Evolutionary conservation across 1,140 invertebrate genomes (phyloP).

Genomic region (Zaprionus tsacasi): DNA sequence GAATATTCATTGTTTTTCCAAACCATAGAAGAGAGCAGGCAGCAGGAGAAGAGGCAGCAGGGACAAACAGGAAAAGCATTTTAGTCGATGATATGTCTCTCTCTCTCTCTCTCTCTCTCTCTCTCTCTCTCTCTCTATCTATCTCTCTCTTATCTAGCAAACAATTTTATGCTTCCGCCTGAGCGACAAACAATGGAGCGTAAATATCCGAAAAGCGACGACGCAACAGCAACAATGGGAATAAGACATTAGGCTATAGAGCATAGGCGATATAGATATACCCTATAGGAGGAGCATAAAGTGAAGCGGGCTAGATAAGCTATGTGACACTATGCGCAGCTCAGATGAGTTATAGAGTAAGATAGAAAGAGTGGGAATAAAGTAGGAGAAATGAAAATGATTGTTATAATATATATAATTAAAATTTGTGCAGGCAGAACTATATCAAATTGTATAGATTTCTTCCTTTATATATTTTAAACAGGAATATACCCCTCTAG

Average conservation of each 20-base stretch:
- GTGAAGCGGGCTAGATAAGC: neutral
- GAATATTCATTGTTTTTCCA: constrained; percentile 50
- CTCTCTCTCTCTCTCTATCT: neutral
- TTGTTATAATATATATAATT: no score
- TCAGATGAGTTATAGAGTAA: neutral
- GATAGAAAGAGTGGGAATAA: neutral
- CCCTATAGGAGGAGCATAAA: neutral
- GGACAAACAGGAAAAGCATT: constrained; percentile 60
- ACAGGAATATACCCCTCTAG: neutral
- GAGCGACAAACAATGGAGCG: constrained; percentile 82
- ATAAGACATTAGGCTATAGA: constrained; percentile 37
- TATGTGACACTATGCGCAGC: neutral
- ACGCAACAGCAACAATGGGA: constrained; percentile 56
- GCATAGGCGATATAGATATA: constrained; percentile 1
- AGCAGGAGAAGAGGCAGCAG: constrained; percentile 11
- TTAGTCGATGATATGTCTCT: constrained; percentile 74
- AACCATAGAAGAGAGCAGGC: neutral
- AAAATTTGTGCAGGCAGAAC: neutral
- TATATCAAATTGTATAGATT: neutral
- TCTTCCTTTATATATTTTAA: neutral
- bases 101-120: constrained; percentile 15
- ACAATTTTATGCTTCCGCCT: constrained; percentile 82
- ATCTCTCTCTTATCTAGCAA: constrained; percentile 68
- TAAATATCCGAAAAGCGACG: constrained; percentile 79
- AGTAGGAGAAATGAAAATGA: no score